Evolutionary conservation across 2,888 invertebrate species (phyloP).

Genomic region (Megamerina dolium): DNA sequence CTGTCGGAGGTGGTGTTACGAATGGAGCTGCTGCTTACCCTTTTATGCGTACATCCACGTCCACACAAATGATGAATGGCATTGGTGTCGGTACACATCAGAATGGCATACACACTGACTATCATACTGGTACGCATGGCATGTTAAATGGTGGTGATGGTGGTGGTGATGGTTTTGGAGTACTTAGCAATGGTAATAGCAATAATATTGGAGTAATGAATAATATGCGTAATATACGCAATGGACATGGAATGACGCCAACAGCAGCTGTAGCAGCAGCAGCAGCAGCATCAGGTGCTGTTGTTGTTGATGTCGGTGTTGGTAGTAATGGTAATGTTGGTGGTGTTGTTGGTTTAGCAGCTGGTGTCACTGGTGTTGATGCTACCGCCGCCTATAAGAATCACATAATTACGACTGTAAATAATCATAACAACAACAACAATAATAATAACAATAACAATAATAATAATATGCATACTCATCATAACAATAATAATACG

Average conservation of each 20-base stretch:
- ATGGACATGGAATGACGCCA: constrained; percentile 24
- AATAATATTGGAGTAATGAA: constrained; percentile 20
- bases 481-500: too few species aligned
- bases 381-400: too few species aligned
- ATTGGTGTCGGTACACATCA: constrained; percentile 3
- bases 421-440: too few species aligned
- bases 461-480: too few species aligned
- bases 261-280: constrained; percentile 15
- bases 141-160: constrained; percentile 8
- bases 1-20: constrained; percentile 19
- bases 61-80: constrained; percentile 14
- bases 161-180: constrained; percentile 1
- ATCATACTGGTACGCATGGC: constrained; percentile 2
- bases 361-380: too few species aligned
- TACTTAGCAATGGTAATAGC: constrained; percentile 4
- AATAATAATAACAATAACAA: too few species aligned
- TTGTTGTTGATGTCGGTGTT: constrained; percentile 13
- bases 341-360: constrained; percentile 8
- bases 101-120: constrained; percentile 5
- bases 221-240: constrained; percentile 32
- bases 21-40: constrained; percentile 20
- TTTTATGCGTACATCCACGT: too few species aligned
- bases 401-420: too few species aligned
- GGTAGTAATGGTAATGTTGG: constrained; percentile 18
- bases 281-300: background rate